A percentile compares a stretch with the other conserved stretches of the same genome.
phyloP scores from a whole-genome alignment of 2,888 invertebrate species.

The Antitype chi region DNA sequence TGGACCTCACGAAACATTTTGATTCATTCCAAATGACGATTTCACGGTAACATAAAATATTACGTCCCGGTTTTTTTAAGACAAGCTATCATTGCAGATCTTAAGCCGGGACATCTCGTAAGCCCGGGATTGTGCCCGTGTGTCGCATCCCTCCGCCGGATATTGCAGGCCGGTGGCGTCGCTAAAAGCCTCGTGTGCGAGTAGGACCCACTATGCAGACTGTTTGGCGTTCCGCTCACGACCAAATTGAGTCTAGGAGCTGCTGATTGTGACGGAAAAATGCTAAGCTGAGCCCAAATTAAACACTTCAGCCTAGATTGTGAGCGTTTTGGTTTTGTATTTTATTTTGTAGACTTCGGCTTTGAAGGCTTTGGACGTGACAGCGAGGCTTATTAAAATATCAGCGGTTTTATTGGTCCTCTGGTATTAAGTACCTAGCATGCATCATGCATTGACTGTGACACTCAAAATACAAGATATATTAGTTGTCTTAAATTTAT shows the following conservation, averaged over 20 bases:
- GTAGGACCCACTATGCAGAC: slow-evolving; percentile 31
- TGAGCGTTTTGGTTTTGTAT: slow-evolving; percentile 52
- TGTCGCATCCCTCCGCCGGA: slow-evolving; percentile 61
- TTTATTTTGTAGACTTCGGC: slow-evolving; percentile 43
- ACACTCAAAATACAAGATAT: not conserved
- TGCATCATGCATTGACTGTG: slow-evolving; percentile 10
- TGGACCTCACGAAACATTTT: not conserved
- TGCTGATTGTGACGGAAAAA: slow-evolving; percentile 68
- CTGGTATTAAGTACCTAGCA: not conserved
- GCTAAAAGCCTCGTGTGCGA: slow-evolving; percentile 49
- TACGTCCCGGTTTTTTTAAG: slow-evolving; percentile 3
- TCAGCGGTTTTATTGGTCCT: slow-evolving; percentile 23
- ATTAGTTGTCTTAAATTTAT: not conserved
- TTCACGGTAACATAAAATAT: not conserved
- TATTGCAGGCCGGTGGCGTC: slow-evolving; percentile 59
- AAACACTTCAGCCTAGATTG: slow-evolving; percentile 54
- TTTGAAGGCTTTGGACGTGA: slow-evolving; percentile 35
- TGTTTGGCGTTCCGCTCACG: slow-evolving; percentile 69
- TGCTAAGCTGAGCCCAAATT: slow-evolving; percentile 70
- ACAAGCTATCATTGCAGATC: not conserved
- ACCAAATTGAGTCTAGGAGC: slow-evolving; percentile 69
- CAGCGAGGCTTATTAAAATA: slow-evolving; percentile 45
- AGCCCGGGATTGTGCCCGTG: slow-evolving; percentile 22
- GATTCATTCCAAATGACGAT: not conserved
- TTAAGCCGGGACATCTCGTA: not conserved